Percentiles rank a stretch among this genome's conserved stretches.
These are phyloP conservation scores for Hoplostethus atlanticus DNA, from an alignment of 2,797 vertebrate species.

Conservation along the genomic window DNA sequence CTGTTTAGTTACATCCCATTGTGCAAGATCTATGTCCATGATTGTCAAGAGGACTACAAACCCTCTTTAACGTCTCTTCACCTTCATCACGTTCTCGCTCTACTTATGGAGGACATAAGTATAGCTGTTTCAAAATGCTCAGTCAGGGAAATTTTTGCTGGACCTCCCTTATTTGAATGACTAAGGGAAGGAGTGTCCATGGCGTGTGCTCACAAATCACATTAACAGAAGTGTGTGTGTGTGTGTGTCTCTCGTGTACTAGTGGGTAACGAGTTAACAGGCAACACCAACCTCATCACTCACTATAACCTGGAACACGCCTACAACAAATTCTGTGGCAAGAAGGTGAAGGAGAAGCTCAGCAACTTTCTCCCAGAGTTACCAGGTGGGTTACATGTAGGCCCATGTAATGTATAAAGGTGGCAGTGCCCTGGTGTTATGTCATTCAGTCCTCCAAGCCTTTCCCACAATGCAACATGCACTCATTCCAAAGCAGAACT, in stretches of 20 bases:
- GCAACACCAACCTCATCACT: constrained; percentile 97
- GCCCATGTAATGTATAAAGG: neutral
- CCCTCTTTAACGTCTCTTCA: no score
- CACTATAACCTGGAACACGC: constrained; percentile 97
- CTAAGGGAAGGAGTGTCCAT: no score
- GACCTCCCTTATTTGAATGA: no score
- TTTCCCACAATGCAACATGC: no score
- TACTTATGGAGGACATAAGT: no score
- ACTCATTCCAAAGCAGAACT: neutral
- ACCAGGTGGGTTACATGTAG: constrained; percentile 83
- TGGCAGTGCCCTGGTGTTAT: no score
- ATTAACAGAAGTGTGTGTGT: neutral
- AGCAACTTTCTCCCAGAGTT: constrained; percentile 98
- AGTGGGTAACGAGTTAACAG: constrained; percentile 95
- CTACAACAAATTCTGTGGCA: constrained; percentile 98
- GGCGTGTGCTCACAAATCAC: neutral
- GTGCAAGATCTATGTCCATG: no score
- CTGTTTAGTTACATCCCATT: no score
- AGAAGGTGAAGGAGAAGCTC: constrained; percentile 99
- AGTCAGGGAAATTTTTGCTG: neutral
- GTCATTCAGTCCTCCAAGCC: no score
- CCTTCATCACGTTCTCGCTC: no score
- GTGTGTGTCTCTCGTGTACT: constrained; percentile 34
- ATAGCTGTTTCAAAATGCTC: neutral
- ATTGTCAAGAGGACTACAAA: no score